Evolutionary conservation across 2,113 vertebrate species (phyloP).

Genomic region (Microcebus murinus): DNA sequence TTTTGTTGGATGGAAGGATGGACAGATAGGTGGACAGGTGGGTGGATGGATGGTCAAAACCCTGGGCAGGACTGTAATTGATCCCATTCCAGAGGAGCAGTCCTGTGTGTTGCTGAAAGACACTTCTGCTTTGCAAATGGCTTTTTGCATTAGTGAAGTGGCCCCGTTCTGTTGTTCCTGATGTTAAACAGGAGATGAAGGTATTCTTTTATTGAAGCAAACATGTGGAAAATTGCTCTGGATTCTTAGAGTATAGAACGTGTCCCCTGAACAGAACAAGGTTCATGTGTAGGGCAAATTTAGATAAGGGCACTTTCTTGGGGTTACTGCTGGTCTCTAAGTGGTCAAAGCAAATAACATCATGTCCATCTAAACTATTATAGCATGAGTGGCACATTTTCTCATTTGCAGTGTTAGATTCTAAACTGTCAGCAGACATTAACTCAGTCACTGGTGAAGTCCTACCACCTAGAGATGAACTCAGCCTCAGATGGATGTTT

Average conservation of each 20-base stretch:
- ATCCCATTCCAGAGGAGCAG: constrained; percentile 65
- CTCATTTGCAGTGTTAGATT: constrained; percentile 83
- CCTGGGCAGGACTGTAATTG: constrained; percentile 65
- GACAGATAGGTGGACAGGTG: neutral
- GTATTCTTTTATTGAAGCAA: constrained; percentile 86
- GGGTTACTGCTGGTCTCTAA: constrained; percentile 80
- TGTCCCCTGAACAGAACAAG: constrained; percentile 79
- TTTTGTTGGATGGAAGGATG: neutral
- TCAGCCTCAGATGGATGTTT: constrained; percentile 84
- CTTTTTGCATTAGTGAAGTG: constrained; percentile 85
- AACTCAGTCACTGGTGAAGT: constrained; percentile 85
- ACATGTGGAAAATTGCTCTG: constrained; percentile 87
- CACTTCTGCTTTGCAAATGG: constrained; percentile 89
- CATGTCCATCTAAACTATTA: constrained; percentile 79
- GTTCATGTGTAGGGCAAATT: constrained; percentile 83
- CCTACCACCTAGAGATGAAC: constrained; percentile 87
- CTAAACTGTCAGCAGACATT: constrained; percentile 88
- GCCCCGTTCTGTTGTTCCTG: constrained; percentile 74
- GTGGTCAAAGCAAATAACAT: constrained; percentile 84
- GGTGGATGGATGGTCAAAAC: neutral
- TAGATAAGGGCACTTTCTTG: constrained; percentile 78
- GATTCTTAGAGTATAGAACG: constrained; percentile 80
- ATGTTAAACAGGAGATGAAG: constrained; percentile 83
- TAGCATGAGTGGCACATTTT: constrained; percentile 80
- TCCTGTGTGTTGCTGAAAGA: constrained; percentile 78